phyloP scores from a whole-genome alignment of 2,113 vertebrate species.

The Phrynocephalus versicolor region DNA sequence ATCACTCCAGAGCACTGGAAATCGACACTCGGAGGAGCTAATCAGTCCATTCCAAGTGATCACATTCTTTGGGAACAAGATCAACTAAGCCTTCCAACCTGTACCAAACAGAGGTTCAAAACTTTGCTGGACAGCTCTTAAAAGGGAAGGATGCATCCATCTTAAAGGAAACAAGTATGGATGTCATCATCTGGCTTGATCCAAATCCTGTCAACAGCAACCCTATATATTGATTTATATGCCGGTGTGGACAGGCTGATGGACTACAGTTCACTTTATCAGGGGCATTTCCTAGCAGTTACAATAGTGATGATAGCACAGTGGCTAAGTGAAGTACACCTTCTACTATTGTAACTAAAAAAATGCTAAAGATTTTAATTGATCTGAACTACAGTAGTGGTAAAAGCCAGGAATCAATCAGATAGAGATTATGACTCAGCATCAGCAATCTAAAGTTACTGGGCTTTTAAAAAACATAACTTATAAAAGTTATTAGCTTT shows the following conservation, averaged over 20 bases:
- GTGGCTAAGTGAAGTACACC: not conserved
- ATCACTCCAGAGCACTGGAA: no score
- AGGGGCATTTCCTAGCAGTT: not conserved
- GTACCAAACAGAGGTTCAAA: no score
- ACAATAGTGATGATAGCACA: not conserved
- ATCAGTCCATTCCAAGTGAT: no score
- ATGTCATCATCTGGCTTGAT: no score
- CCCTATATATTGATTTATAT: no score
- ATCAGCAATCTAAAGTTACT: not conserved
- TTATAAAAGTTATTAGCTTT: not conserved
- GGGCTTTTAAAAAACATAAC: not conserved
- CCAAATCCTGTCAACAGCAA: no score
- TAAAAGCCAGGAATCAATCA: not conserved
- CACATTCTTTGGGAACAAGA: no score
- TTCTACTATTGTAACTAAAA: not conserved
- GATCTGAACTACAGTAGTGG: not conserved
- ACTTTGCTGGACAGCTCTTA: no score
- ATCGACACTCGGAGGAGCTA: no score
- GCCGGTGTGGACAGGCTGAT: not conserved
- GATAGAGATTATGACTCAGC: not conserved
- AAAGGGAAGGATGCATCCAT: no score
- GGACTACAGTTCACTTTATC: not conserved
- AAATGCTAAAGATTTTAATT: not conserved
- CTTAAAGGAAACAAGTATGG: no score
- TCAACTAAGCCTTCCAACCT: no score